These are phyloP conservation scores for Lepidocyrtinus sp. DNA, from an alignment of 2,888 invertebrate species.

Conservation along the genomic window DNA sequence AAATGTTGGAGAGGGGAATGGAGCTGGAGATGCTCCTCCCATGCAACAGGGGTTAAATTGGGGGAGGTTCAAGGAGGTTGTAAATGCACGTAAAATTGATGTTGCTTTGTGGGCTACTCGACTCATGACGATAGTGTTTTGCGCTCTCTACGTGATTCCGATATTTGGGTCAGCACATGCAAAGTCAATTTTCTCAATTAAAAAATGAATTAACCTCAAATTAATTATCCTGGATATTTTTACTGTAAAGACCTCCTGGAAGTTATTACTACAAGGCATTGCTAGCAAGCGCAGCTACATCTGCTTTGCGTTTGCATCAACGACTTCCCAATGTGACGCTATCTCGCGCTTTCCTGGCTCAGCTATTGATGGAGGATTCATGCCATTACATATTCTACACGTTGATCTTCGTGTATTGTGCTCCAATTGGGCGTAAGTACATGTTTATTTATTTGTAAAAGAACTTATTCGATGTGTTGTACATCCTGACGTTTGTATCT, in stretches of 20 bases:
- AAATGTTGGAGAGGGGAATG: not conserved
- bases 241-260: conserved; percentile 78
- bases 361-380: conserved; percentile 90
- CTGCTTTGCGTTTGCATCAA: conserved; percentile 95
- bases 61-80: conserved; percentile 55
- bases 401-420: conserved; percentile 91
- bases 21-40: conserved; percentile 28
- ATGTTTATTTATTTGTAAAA: not conserved
- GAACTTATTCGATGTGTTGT: not conserved
- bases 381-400: conserved; percentile 98
- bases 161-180: conserved; percentile 84
- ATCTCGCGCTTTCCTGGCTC: conserved; percentile 85
- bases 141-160: conserved; percentile 88
- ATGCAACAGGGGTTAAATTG: conserved; percentile 52
- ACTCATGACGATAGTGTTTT: conserved; percentile 86
- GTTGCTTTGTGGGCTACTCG: conserved; percentile 90
- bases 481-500: conserved; percentile 35
- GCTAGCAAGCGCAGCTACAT: conserved; percentile 94
- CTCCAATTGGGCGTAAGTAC: conserved; percentile 87
- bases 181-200: conserved; percentile 5
- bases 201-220: too few species aligned
- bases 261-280: conserved; percentile 93
- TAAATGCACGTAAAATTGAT: conserved; percentile 88
- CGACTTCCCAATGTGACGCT: conserved; percentile 88
- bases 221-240: conserved; percentile 39